These are phyloP conservation scores for Chrysolina americana DNA, from an alignment of 2,888 invertebrate genomes.

Conservation along the genomic window DNA sequence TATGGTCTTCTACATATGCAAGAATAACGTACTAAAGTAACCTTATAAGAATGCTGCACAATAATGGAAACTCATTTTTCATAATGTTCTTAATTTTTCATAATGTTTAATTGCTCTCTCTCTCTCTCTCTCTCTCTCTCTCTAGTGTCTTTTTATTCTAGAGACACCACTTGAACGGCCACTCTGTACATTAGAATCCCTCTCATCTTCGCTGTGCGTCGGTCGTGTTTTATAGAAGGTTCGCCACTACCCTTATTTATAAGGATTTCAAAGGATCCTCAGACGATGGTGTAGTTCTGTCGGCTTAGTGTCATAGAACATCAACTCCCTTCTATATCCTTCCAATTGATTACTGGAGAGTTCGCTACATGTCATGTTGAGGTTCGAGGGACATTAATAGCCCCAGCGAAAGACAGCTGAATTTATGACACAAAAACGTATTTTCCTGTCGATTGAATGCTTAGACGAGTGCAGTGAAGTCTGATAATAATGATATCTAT, in stretches of 20 bases:
- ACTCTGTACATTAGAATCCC: background rate
- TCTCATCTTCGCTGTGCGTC: slow-evolving; percentile 8
- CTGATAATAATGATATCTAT: too few relatives aligned
- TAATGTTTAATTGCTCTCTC: background rate
- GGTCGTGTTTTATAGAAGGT: background rate
- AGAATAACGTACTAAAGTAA: too few relatives aligned
- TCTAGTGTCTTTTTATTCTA: too few relatives aligned
- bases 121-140: too few relatives aligned
- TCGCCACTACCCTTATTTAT: slow-evolving; percentile 22
- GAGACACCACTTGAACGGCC: background rate
- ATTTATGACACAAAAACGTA: background rate
- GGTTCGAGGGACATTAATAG: slow-evolving; percentile 16
- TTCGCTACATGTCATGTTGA: slow-evolving; percentile 24
- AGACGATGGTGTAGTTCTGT: slow-evolving; percentile 30
- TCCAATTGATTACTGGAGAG: slow-evolving; percentile 29
- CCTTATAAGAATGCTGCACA: too few relatives aligned
- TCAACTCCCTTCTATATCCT: slow-evolving; percentile 21
- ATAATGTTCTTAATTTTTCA: too few relatives aligned
- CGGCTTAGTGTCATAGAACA: slow-evolving; percentile 29
- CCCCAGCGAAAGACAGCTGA: background rate
- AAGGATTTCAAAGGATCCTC: slow-evolving; percentile 24
- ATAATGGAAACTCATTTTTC: too few relatives aligned
- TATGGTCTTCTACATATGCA: too few relatives aligned
- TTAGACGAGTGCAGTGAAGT: background rate
- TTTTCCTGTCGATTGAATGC: background rate